Evolutionary conservation across 2,797 vertebrate species (phyloP), one percentile per base, ranked within the genome.

Genomic region (Manis crassicaudata): DNA sequence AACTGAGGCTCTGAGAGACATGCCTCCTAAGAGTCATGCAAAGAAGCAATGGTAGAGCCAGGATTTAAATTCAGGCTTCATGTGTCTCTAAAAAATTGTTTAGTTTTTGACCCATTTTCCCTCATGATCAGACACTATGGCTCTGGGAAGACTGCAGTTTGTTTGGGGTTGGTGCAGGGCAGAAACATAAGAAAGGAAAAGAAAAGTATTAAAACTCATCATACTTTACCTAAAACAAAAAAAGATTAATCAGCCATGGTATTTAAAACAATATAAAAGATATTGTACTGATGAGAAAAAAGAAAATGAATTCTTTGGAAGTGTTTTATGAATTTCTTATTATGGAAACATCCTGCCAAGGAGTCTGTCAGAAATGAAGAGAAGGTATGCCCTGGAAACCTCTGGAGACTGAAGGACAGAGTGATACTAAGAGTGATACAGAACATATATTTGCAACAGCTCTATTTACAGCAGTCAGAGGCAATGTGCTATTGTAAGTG

Each of bases 191-290:
- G 29, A 46, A 65, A 65, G 40, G 23, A 52, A 58, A 54, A 52
- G n/a, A n/a, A 54, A 54, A 90, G 88, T 72, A 35, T 79, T 43
- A 46, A 75, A 94, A 88, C 37, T 75, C 60, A 43, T 21, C 27
- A 82, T 2, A 60, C 10, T 88, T 95, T 13, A 72, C 40, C 46
- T 76, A 67, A 84, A 95, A 73, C 12, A 21, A 86, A 76, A 40
- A 93, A 92, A 90, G 70, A 54, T 65, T 56, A 37, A 80, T n/a
- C 25, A 65, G 46, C 75, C 10, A 58, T 10, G 35, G 0, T 67
- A 54, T 65, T 94, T 65, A 80, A 92, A 88, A 89, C 18, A 88
- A 70, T n/a, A 76, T 23, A 43, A 56, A 95, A 95, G 68, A 43
- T n/a, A 32, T 0, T 63, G 16, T 76, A 40, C 62, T 87, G 56